Conservation (phyloP, 2,888 invertebrate genomes). For the Megalurothrips usitatus region DNA sequence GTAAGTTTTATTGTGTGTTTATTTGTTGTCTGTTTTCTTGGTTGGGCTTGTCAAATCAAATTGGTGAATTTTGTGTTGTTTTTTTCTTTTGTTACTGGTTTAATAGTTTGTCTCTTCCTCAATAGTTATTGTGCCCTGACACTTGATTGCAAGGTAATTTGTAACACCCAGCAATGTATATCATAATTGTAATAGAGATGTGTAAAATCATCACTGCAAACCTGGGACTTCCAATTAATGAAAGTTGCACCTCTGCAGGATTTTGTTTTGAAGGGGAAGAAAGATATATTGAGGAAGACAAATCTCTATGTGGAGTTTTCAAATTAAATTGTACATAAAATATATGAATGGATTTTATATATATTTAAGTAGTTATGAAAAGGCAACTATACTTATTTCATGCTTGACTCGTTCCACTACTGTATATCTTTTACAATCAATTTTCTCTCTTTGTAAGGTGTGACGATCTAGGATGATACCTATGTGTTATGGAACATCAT, state of each 20-base stretch:
- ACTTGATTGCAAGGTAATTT: background rate
- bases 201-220: background rate
- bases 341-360: constrained; percentile 21
- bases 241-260: background rate
- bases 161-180: background rate
- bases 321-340: constrained; percentile 22
- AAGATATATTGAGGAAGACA: constrained; percentile 20
- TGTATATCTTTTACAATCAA: constrained; percentile 12
- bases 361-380: constrained; percentile 25
- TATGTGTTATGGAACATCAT: background rate
- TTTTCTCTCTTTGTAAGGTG: constrained; percentile 1
- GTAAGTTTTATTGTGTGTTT: constrained; percentile 27
- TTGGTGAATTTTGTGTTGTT: constrained; percentile 23
- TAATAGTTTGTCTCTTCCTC: constrained; percentile 19
- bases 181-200: background rate
- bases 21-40: constrained; percentile 25
- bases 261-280: background rate
- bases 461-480: background rate
- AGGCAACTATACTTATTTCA: constrained; percentile 26
- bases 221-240: background rate
- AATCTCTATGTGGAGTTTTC: constrained; percentile 25
- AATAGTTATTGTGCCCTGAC: background rate
- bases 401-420: constrained; percentile 26
- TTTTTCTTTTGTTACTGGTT: constrained; percentile 18
- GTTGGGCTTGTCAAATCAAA: constrained; percentile 22